These are phyloP conservation scores for Perca flavescens DNA, from an alignment of 2,113 vertebrate species.

Conservation along the genomic window DNA sequence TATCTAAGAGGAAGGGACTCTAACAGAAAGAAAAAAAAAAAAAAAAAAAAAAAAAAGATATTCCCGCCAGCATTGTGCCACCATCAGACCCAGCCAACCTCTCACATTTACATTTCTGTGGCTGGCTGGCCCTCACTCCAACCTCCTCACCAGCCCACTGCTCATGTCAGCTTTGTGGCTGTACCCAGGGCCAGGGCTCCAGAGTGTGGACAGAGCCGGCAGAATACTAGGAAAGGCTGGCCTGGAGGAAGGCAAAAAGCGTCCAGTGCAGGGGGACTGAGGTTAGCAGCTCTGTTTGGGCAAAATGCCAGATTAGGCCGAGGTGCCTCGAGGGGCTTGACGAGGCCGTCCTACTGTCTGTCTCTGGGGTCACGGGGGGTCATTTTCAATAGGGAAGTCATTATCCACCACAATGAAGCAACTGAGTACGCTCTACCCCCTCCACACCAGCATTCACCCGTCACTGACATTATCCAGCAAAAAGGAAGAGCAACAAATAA, in stretches of 20 bases:
- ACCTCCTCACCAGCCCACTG: constrained; percentile 33
- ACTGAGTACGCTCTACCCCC: constrained; percentile 55
- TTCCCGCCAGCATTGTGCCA: neutral
- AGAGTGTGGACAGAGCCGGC: constrained; percentile 5
- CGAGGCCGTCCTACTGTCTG: constrained; percentile 74
- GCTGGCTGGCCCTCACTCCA: constrained; percentile 18
- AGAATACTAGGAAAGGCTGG: neutral
- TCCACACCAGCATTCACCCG: constrained; percentile 23
- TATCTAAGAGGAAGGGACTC: no score
- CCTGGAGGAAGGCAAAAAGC: constrained; percentile 32
- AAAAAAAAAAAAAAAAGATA: no score
- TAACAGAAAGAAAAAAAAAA: neutral
- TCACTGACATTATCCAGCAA: constrained; percentile 44
- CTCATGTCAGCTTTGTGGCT: constrained; percentile 15
- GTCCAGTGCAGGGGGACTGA: neutral
- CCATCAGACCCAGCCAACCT: constrained; percentile 52
- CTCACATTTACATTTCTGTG: constrained; percentile 70
- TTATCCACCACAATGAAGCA: constrained; percentile 78
- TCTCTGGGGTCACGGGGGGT: constrained; percentile 72
- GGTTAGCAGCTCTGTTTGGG: constrained; percentile 46
- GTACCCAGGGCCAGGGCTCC: constrained; percentile 17
- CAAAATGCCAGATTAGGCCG: constrained; percentile 74
- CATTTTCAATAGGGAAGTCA: constrained; percentile 79
- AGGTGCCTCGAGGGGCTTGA: constrained; percentile 64
- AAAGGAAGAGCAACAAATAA: constrained; percentile 35